Conservation (phyloP, 1,140 invertebrate genomes). For the Elymnias hypermnestra region DNA sequence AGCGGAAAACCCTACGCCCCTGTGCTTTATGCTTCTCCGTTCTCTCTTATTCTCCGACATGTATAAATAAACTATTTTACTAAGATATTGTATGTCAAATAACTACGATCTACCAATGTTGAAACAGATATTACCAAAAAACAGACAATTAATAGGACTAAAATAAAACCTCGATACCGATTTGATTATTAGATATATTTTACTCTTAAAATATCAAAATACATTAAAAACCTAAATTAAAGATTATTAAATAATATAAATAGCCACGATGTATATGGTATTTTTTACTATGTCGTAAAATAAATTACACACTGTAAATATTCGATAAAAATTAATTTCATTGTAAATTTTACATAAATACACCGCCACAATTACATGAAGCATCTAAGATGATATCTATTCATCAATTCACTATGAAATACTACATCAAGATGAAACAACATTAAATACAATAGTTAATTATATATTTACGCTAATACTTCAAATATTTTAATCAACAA, state of each 20-base stretch:
- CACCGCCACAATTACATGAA: slow-evolving; percentile 19
- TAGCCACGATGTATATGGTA: slow-evolving; percentile 23
- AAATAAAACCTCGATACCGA: slow-evolving; percentile 27
- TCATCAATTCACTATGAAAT: slow-evolving; percentile 18
- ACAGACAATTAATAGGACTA: too few relatives aligned
- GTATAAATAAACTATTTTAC: too few relatives aligned
- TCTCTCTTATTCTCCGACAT: too few relatives aligned
- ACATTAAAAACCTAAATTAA: slow-evolving; percentile 41
- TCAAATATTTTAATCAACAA: too few relatives aligned
- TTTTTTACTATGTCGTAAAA: slow-evolving; percentile 25
- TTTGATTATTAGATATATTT: slow-evolving; percentile 23
- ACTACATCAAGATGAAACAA: slow-evolving; percentile 15
- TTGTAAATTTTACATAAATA: slow-evolving; percentile 5
- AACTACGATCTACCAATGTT: too few relatives aligned
- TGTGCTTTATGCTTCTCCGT: too few relatives aligned
- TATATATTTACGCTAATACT: slow-evolving; percentile 7
- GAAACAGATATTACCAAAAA: too few relatives aligned
- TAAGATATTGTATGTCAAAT: too few relatives aligned
- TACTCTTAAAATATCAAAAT: slow-evolving; percentile 47
- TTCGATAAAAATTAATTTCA: not conserved
- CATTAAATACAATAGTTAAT: slow-evolving; percentile 1
- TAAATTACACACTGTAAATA: slow-evolving; percentile 16
- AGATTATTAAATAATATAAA: slow-evolving; percentile 39
- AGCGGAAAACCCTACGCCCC: too few relatives aligned
- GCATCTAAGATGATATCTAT: slow-evolving; percentile 19